Conservation (phyloP, 1,140 invertebrate genomes). For the Diachasmimorpha longicaudata region DNA sequence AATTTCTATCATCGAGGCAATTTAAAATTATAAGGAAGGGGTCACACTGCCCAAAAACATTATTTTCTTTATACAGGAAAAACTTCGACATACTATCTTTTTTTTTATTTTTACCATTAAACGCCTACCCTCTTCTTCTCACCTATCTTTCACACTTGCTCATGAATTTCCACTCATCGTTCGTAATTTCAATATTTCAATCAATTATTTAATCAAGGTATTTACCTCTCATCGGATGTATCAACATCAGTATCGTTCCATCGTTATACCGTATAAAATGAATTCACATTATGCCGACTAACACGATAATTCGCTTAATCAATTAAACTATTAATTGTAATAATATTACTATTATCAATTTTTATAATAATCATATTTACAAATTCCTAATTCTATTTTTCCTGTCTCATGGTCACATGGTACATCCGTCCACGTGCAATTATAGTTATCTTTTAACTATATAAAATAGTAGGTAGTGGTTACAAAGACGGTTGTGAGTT, state of each 20-base stretch:
- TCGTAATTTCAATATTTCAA: background rate
- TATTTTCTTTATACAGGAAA: conserved; percentile 14
- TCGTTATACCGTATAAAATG: conserved; percentile 44
- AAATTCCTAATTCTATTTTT: conserved; percentile 47
- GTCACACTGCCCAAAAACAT: conserved; percentile 22
- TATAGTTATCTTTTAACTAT: conserved; percentile 1
- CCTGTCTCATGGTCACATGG: conserved; percentile 37
- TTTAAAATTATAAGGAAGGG: conserved; percentile 35
- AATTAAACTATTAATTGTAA: conserved; percentile 53
- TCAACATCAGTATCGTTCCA: conserved; percentile 31
- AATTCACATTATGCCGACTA: conserved; percentile 50
- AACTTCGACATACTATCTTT: background rate
- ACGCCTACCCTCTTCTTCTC: conserved; percentile 11
- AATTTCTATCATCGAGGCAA: conserved; percentile 33
- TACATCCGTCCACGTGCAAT: conserved; percentile 37
- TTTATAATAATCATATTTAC: conserved; percentile 57
- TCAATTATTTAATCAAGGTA: background rate
- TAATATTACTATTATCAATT: conserved; percentile 38
- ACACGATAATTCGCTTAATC: conserved; percentile 48
- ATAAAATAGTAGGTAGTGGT: conserved; percentile 38
- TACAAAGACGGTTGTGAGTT: conserved; percentile 18
- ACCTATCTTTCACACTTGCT: conserved; percentile 11
- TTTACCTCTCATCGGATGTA: background rate
- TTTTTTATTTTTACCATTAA: background rate
- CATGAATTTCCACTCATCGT: background rate